These are phyloP conservation scores for Pseudopodoces humilis DNA, from an alignment of 2,113 vertebrate species.

Conservation along the genomic window DNA sequence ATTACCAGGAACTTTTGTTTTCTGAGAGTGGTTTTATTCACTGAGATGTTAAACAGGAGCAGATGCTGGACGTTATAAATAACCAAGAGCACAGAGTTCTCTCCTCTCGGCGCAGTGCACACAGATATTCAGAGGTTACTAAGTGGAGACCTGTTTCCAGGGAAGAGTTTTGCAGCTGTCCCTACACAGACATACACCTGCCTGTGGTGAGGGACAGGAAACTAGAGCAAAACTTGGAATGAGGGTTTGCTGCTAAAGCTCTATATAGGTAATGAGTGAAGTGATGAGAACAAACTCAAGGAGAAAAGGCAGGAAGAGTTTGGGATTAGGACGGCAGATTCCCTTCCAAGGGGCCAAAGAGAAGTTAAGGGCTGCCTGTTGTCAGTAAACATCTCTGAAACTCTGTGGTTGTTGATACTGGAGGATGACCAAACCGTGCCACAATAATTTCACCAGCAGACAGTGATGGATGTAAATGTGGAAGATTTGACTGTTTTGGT, in stretches of 20 bases:
- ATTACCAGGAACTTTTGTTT: neutral
- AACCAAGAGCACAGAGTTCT: neutral
- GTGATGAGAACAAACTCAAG: neutral
- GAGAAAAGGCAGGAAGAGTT: neutral
- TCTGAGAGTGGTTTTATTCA: neutral
- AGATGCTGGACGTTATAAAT: neutral
- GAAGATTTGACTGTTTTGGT: neutral
- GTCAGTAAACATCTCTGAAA: neutral
- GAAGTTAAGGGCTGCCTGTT: neutral
- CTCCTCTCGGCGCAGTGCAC: neutral
- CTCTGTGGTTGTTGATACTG: neutral
- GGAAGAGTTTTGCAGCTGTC: neutral
- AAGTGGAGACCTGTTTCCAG: neutral
- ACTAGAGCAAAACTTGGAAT: neutral
- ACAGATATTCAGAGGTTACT: neutral
- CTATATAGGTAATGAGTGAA: neutral
- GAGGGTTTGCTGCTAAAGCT: neutral
- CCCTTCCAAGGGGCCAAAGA: neutral
- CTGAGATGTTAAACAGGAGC: neutral
- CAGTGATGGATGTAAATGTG: rapidly evolving
- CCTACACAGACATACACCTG: neutral
- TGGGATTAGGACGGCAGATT: neutral
- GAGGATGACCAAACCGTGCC: neutral
- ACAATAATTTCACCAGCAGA: neutral
- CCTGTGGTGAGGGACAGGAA: neutral